Evolutionary conservation across 2,797 vertebrate genomes (phyloP), one percentile per base, ranked within the genome.

Genomic region (Mico argentatus): DNA sequence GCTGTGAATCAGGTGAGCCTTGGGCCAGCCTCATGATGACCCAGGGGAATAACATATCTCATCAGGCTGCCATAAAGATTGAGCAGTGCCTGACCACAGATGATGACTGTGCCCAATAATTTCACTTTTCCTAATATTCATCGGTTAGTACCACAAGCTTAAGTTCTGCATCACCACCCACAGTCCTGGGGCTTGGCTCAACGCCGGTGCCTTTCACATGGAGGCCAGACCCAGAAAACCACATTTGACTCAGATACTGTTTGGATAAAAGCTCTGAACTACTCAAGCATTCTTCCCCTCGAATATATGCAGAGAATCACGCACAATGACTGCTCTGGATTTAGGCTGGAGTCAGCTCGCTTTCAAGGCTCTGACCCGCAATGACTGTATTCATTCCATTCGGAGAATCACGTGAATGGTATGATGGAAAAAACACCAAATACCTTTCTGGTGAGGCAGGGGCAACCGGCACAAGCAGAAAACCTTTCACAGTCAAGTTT

Each of bases 31-130:
- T 76, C 36, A 36, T 4, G 4, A 1, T 1, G 19, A 55, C 30
- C 48, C 7, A 2, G 6, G 57, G 50, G 15, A 7, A 39, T 0
- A 0, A 24, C 4, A 19, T 1, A 1, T 0, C 13, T 5, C 26
- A 5, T 1, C 22, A 48, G 17, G 80, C 4, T 12, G 26, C 33
- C 6, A 4, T 2, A 12, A n/a, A 72, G 41, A 67, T 6, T 0
- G 15, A 3, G 26, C 9, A 30, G n/a, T 0, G 33, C 24, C 91
- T 12, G 57, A 20, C 46, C 30, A 11, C 1, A 19, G 7, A 19
- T 1, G 12, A 67, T 0, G 1, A 17, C 33, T 7, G 1, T 0
- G 7, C 27, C n/a, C 12, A 13, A 4, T 1, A 11, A 36, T 39
- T 4, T 1, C 0, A 20, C 39, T 48, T 17, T 30, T 10, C 7